Conservation (phyloP, 2,113 vertebrate genomes). For the Phocoena phocoena region DNA sequence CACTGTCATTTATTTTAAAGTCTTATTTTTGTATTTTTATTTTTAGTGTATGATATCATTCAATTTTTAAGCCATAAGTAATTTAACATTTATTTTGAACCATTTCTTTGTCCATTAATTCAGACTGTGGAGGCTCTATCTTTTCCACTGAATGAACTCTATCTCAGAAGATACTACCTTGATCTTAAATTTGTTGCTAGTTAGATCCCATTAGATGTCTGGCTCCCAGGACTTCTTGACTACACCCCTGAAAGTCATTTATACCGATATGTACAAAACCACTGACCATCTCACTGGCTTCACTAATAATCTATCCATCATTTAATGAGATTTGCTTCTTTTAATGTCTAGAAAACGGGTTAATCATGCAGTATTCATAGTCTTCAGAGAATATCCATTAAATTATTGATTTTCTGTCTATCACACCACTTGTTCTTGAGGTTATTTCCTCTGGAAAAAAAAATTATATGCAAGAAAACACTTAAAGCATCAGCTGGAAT, state of each 20-base stretch:
- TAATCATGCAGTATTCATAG: neutral
- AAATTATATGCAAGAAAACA: neutral
- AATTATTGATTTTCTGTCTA: slow-evolving; percentile 41
- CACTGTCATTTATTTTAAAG: neutral
- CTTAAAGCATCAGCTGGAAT: slow-evolving; percentile 7
- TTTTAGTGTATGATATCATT: slow-evolving; percentile 2
- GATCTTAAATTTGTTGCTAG: neutral
- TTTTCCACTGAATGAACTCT: neutral
- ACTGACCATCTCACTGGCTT: neutral
- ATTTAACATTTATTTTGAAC: slow-evolving; percentile 20
- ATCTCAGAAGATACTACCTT: neutral
- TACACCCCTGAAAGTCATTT: neutral
- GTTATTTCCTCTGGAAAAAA: slow-evolving; percentile 25
- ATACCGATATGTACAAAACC: neutral
- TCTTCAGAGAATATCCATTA: slow-evolving; percentile 11
- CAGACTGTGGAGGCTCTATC: neutral
- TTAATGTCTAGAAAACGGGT: neutral
- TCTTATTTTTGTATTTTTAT: neutral
- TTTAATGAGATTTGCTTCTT: slow-evolving; percentile 26
- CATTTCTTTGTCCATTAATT: slow-evolving; percentile 24
- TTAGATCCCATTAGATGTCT: neutral
- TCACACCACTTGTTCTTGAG: neutral
- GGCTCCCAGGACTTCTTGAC: neutral
- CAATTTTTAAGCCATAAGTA: neutral
- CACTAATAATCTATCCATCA: neutral